Percentiles rank a stretch among this genome's conserved stretches.
Evolutionary conservation across 1,140 invertebrate genomes (phyloP).

Genomic region (Eupeodes corollae): DNA sequence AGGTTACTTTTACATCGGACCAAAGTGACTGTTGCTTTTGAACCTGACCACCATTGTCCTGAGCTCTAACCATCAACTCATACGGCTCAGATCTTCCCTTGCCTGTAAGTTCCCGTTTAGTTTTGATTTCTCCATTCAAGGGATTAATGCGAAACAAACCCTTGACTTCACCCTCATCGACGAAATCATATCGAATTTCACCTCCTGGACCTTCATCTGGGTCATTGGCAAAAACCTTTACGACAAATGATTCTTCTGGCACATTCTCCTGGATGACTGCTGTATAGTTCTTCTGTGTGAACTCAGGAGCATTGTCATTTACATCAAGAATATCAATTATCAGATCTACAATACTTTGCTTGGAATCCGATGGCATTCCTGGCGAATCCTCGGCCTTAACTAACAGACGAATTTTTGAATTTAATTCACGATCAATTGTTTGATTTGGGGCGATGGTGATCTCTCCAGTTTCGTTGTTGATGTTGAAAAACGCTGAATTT

Average conservation of each 20-base stretch:
- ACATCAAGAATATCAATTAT: slow-evolving; percentile 65
- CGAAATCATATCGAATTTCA: slow-evolving; percentile 53
- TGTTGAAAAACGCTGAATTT: slow-evolving; percentile 56
- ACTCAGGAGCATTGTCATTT: slow-evolving; percentile 60
- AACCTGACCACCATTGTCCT: slow-evolving; percentile 55
- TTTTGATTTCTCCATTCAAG: slow-evolving; percentile 55
- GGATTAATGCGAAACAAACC: slow-evolving; percentile 56
- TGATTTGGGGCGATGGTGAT: slow-evolving; percentile 56
- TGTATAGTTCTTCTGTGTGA: slow-evolving; percentile 40
- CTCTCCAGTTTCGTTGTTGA: slow-evolving; percentile 54
- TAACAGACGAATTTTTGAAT: slow-evolving; percentile 53
- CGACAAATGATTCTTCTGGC: slow-evolving; percentile 48
- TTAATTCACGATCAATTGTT: slow-evolving; percentile 61
- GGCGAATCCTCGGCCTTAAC: slow-evolving; percentile 65
- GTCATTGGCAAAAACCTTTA: slow-evolving; percentile 71
- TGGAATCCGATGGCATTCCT: slow-evolving; percentile 48
- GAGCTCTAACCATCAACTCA: slow-evolving; percentile 51
- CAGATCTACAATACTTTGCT: slow-evolving; percentile 50
- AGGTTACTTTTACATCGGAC: slow-evolving; percentile 48
- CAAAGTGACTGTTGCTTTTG: slow-evolving; percentile 39
- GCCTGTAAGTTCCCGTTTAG: slow-evolving; percentile 53
- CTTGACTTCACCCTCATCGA: slow-evolving; percentile 59
- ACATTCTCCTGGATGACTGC: slow-evolving; percentile 57
- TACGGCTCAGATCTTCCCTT: slow-evolving; percentile 68
- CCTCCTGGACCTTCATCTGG: slow-evolving; percentile 59